These are phyloP conservation scores for Lota lota DNA, from an alignment of 2,113 vertebrate species.

Conservation along the genomic window DNA sequence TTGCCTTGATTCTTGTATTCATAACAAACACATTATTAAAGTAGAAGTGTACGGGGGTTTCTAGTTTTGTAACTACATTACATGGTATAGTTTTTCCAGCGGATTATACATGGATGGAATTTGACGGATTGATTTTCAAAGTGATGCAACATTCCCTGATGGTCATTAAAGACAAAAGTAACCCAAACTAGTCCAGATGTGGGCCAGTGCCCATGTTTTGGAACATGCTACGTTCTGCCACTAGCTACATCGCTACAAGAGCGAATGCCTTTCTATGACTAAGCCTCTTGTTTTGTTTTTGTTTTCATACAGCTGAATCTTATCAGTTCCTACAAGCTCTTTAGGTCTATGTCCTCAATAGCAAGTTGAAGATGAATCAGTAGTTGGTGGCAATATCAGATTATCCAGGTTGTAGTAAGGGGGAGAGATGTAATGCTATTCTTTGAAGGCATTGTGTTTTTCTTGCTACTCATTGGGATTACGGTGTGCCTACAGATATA, in stretches of 20 bases:
- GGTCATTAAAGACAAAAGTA: not conserved
- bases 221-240: not conserved
- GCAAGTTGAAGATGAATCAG: not conserved
- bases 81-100: not conserved
- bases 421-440: not conserved
- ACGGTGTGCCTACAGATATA: constrained; percentile 17
- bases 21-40: too few species aligned
- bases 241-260: not conserved
- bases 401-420: not conserved
- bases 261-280: not conserved
- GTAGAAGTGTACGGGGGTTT: too few species aligned
- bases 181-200: constrained; percentile 10
- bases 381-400: not conserved
- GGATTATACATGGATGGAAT: not conserved
- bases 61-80: too few species aligned
- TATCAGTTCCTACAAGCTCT: not conserved
- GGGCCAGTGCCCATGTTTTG: not conserved
- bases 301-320: not conserved
- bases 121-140: constrained; percentile 3
- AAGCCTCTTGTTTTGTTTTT: not conserved
- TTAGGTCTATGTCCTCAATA: not conserved
- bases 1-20: too few species aligned
- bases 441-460: constrained; percentile 4
- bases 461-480: not conserved
- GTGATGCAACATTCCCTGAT: not conserved